Evolutionary conservation across 2,888 invertebrate species (phyloP), one percentile per base, ranked within the genome.

Genomic region (Molanna angustata): DNA sequence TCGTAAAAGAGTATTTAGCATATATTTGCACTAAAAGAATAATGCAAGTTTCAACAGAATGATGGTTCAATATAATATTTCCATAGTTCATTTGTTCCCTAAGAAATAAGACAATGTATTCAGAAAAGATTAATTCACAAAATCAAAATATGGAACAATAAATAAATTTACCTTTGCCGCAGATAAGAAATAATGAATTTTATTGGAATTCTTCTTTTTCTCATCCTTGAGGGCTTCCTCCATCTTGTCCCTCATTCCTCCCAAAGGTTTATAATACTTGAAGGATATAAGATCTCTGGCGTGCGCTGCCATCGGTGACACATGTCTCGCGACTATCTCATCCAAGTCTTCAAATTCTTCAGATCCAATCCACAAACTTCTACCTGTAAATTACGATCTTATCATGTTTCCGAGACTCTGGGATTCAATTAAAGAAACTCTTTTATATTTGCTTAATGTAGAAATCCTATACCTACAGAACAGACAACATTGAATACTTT

Each of bases 291-390:
- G 78, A 66, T 99, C 99, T 2, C 95, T 81, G 0, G 93, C 94
- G 65, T 88, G 88, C 0, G 89, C 83, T 0, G 97, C 96, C 96
- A 99, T 96, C 0, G 98, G 99, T 55, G 92, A 94, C 3, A 99
- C 88, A 72, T 94, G 85, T 9, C 98, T 84, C 0, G 98, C 97
- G 49, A 99, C 92, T 55, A 99, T 99, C 85, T 99, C 99, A 71
- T 99, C 99, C 22, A 99, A 76, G 73, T 99, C 99, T 74, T 99
- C 99, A 70, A 94, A 99, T 66, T 96, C 95, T 64, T 96, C 92
- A 56, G 82, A 85, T 27, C 86, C 87, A 62, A 98, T 98, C 85
- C 87, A 88, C 9, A 98, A 77, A 66, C 79, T 80, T 61, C 76
- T 74, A 64, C 77, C 77, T 76, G 62, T n/a, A n/a, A n/a, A n/a